A percentile compares a stretch with the other conserved stretches of the same genome.
Evolutionary conservation across 1,140 invertebrate species (phyloP).

Genomic region (Drosophila virilis): DNA sequence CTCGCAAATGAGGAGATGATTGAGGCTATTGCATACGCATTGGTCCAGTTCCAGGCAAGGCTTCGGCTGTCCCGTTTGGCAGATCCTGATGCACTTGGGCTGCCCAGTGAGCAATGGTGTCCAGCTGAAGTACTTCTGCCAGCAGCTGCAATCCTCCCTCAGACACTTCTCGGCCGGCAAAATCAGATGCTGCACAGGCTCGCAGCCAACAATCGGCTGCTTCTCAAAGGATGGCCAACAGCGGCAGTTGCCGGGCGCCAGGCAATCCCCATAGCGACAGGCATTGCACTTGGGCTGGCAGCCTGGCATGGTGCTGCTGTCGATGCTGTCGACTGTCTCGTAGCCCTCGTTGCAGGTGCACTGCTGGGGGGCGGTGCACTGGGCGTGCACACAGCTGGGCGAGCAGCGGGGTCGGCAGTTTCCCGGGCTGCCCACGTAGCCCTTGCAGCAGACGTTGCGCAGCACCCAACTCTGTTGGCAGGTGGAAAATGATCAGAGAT

Average conservation of each 20-base stretch:
- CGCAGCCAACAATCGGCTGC: neutral
- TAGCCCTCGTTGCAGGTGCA: constrained; percentile 29
- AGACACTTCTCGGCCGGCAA: neutral
- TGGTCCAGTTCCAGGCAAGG: neutral
- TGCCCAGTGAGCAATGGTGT: neutral
- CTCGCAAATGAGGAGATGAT: neutral
- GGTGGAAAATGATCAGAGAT: no score
- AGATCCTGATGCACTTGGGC: neutral
- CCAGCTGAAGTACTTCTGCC: neutral
- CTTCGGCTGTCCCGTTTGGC: neutral
- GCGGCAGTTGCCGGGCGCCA: constrained; percentile 7
- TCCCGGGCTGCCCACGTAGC: neutral
- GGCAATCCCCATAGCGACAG: constrained; percentile 24
- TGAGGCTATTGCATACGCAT: constrained; percentile 11
- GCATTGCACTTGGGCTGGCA: constrained; percentile 16
- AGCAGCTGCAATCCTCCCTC: constrained; percentile 1
- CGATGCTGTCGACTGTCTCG: neutral
- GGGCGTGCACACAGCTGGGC: constrained; percentile 16
- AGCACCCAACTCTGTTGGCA: neutral
- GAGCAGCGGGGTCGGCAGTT: constrained; percentile 6
- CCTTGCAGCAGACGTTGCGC: constrained; percentile 18
- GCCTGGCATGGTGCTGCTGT: neutral
- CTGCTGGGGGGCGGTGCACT: constrained; percentile 22
- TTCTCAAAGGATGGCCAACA: constrained; percentile 9
- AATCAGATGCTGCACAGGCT: neutral